Percentiles rank a stretch among this genome's conserved stretches.
phyloP scores from a whole-genome alignment of 1,140 invertebrate genomes.

The Sycophila sp. region DNA sequence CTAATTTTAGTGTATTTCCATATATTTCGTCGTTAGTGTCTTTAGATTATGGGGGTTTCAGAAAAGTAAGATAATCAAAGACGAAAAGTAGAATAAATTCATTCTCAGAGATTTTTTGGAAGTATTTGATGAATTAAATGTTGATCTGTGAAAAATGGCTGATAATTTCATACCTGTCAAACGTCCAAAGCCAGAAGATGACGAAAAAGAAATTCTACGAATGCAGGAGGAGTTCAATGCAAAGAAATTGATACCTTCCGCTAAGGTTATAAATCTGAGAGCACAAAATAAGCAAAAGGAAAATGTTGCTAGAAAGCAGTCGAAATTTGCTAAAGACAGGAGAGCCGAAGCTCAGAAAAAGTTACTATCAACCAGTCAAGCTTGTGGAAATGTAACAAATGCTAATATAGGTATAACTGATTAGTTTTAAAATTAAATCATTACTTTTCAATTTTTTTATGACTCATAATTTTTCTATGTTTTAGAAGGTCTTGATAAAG shows the following conservation, averaged over 20 bases:
- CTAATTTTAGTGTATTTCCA: too few relatives aligned
- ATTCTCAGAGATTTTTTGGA: too few relatives aligned
- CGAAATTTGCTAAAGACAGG: conserved; percentile 50
- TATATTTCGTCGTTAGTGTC: too few relatives aligned
- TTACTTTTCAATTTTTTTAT: not conserved
- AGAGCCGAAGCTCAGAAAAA: conserved; percentile 39
- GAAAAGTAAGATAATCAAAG: too few relatives aligned
- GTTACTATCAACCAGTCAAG: conserved; percentile 44
- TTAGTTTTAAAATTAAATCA: not conserved
- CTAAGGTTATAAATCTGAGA: conserved; percentile 68
- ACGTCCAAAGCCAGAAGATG: conserved; percentile 73
- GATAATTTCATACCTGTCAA: conserved; percentile 41
- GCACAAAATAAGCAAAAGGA: not conserved
- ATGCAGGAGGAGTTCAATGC: conserved; percentile 76
- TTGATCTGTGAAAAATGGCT: conserved; percentile 13
- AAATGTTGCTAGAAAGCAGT: conserved; percentile 39
- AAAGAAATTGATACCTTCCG: conserved; percentile 66
- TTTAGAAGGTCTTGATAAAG: conserved; percentile 58
- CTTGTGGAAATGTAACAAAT: conserved; percentile 43
- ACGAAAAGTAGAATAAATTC: too few relatives aligned
- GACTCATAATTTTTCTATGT: not conserved
- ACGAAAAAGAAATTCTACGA: conserved; percentile 75
- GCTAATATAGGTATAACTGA: not conserved
- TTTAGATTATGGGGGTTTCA: too few relatives aligned
- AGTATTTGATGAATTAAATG: too few relatives aligned